phyloP scores from a whole-genome alignment of 2,888 invertebrate genomes.

The Catocala nupta region DNA sequence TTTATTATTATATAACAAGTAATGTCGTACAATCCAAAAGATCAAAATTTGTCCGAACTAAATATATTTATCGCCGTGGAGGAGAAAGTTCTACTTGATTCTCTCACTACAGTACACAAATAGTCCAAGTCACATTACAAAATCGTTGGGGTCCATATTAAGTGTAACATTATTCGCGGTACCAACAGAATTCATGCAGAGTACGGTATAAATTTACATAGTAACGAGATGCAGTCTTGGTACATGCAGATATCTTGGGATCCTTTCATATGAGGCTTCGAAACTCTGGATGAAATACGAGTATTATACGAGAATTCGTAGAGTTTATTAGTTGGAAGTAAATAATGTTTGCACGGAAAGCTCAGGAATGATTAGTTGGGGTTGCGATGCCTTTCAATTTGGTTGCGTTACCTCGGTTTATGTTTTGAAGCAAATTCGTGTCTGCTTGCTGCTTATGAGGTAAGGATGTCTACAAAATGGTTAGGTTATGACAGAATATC shows the following conservation, averaged over 20 bases:
- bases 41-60: too few species aligned
- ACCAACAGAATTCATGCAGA: slow-evolving; percentile 58
- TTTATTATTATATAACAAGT: too few species aligned
- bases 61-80: too few species aligned
- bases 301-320: slow-evolving; percentile 45
- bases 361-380: slow-evolving; percentile 45
- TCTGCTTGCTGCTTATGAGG: background rate
- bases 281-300: slow-evolving; percentile 46
- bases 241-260: slow-evolving; percentile 41
- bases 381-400: slow-evolving; percentile 30
- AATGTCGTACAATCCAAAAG: too few species aligned
- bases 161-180: slow-evolving; percentile 53
- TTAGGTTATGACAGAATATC: too few species aligned
- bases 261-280: slow-evolving; percentile 39
- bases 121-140: slow-evolving; percentile 49
- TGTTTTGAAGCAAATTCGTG: slow-evolving; percentile 11
- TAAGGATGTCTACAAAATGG: background rate
- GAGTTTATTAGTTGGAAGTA: slow-evolving; percentile 49
- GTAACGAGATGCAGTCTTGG: slow-evolving; percentile 54
- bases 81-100: too few species aligned
- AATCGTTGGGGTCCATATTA: slow-evolving; percentile 50
- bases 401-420: slow-evolving; percentile 26
- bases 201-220: slow-evolving; percentile 64
- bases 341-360: slow-evolving; percentile 43
- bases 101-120: slow-evolving; percentile 8